These are phyloP conservation scores for Eupeodes corollae DNA, from an alignment of 1,140 invertebrate species.

Conservation along the genomic window DNA sequence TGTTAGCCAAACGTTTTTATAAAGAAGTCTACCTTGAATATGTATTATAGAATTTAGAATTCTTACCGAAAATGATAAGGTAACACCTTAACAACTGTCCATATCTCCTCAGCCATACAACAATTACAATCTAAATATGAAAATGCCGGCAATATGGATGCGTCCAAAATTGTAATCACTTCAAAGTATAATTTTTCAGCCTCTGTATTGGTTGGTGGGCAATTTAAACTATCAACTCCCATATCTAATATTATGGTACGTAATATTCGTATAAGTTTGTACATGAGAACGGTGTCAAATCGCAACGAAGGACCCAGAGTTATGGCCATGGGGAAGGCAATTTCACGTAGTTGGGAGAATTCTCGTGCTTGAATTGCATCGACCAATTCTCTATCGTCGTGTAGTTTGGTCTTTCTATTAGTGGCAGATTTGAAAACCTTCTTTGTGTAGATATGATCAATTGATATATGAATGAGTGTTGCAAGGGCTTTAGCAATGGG, in stretches of 20 bases:
- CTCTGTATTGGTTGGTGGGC: slow-evolving; percentile 20
- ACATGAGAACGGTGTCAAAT: slow-evolving; percentile 76
- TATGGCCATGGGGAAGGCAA: slow-evolving; percentile 76
- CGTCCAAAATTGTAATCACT: slow-evolving; percentile 75
- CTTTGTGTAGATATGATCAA: slow-evolving; percentile 82
- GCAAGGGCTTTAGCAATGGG: slow-evolving; percentile 71
- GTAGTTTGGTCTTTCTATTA: slow-evolving; percentile 18
- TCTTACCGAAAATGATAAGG: slow-evolving; percentile 77
- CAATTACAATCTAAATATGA: slow-evolving; percentile 90
- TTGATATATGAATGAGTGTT: slow-evolving; percentile 67
- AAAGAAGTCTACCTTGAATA: slow-evolving; percentile 1
- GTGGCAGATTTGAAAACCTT: slow-evolving; percentile 38
- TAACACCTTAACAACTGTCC: slow-evolving; percentile 82
- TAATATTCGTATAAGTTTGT: slow-evolving; percentile 64
- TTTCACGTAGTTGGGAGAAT: slow-evolving; percentile 62
- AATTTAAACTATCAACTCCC: slow-evolving; percentile 28
- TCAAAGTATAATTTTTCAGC: slow-evolving; percentile 42
- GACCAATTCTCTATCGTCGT: slow-evolving; percentile 21
- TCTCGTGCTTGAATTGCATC: slow-evolving; percentile 38
- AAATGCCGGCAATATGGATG: slow-evolving; percentile 76
- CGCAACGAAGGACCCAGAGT: slow-evolving; percentile 80
- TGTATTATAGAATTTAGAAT: slow-evolving; percentile 3
- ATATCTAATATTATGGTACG: slow-evolving; percentile 25
- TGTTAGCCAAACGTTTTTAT: slow-evolving; percentile 1
- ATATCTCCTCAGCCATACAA: slow-evolving; percentile 90